These are phyloP conservation scores for Apostichopus japonicus DNA, from an alignment of 35 echinoderm and acorn worm genomes.

Conservation along the genomic window DNA sequence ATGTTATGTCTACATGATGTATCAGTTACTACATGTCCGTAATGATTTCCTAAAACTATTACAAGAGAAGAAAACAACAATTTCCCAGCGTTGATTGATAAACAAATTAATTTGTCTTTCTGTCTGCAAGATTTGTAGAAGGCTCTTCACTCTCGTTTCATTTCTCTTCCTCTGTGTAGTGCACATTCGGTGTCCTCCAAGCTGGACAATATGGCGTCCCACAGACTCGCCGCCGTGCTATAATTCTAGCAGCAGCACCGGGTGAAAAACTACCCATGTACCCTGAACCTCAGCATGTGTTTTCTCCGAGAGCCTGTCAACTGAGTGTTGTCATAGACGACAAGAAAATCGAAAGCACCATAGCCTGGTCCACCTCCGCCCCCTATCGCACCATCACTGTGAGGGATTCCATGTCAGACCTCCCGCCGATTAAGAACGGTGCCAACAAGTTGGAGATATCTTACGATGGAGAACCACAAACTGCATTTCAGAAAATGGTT, in stretches of 20 bases:
- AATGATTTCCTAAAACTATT: too few species aligned
- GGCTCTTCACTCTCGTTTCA: too few species aligned
- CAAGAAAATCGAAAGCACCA: constrained; percentile 79
- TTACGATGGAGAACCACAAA: constrained; percentile 94
- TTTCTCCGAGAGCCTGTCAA: constrained; percentile 81
- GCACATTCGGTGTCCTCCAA: constrained; percentile 97
- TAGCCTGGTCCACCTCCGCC: constrained; percentile 75
- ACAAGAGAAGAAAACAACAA: too few species aligned
- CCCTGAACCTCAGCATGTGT: constrained; percentile 93
- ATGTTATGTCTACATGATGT: too few species aligned
- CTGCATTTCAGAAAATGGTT: constrained; percentile 90
- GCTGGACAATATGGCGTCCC: constrained; percentile 97
- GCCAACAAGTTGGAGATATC: constrained; percentile 89
- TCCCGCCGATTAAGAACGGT: constrained; percentile 84
- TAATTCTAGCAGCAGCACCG: constrained; percentile 94
- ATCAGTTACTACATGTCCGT: too few species aligned
- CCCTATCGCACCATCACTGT: constrained; percentile 96
- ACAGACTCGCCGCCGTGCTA: constrained; percentile 92
- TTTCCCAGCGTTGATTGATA: too few species aligned
- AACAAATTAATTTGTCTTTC: too few species aligned
- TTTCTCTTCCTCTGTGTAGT: constrained; percentile 62
- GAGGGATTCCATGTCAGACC: constrained; percentile 87
- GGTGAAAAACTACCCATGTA: constrained; percentile 93
- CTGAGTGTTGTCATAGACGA: constrained; percentile 88
- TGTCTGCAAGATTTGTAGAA: too few species aligned